Evolutionary conservation across 2,797 vertebrate genomes (phyloP).

Genomic region (Caiman crocodilus): DNA sequence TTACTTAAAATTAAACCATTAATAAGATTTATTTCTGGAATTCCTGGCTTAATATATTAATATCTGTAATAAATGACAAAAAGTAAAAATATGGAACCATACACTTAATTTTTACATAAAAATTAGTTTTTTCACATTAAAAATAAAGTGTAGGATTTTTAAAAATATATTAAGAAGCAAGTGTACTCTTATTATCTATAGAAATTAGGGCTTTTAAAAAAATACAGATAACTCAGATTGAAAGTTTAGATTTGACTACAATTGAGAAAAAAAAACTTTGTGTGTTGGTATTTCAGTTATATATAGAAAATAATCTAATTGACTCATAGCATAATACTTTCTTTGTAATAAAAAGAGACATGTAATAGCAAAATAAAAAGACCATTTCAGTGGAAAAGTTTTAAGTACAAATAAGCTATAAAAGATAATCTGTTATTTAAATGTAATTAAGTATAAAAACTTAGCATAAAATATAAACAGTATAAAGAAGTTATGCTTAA

Average conservation of each 20-base stretch:
- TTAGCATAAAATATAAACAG: neutral
- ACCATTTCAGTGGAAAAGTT: neutral
- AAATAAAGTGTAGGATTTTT: neutral
- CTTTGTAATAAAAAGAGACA: neutral
- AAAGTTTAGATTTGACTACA: neutral
- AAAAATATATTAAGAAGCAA: neutral
- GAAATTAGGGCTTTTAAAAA: neutral
- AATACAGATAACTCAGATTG: neutral
- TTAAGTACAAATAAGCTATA: neutral
- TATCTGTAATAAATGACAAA: neutral
- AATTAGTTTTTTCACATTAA: neutral
- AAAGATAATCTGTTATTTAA: neutral
- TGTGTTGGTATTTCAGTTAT: rapidly evolving
- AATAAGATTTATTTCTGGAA: neutral
- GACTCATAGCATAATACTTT: rapidly evolving
- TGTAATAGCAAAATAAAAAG: neutral
- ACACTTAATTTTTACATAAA: neutral
- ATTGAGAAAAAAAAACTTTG: neutral
- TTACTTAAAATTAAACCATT: neutral
- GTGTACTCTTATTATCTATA: neutral
- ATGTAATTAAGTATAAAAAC: neutral
- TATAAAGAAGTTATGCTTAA: neutral
- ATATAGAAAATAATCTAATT: neutral
- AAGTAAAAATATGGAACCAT: neutral
- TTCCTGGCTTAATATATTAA: neutral